Conservation (phyloP, 2,888 invertebrate genomes). For the Sesia bembeciformis region DNA sequence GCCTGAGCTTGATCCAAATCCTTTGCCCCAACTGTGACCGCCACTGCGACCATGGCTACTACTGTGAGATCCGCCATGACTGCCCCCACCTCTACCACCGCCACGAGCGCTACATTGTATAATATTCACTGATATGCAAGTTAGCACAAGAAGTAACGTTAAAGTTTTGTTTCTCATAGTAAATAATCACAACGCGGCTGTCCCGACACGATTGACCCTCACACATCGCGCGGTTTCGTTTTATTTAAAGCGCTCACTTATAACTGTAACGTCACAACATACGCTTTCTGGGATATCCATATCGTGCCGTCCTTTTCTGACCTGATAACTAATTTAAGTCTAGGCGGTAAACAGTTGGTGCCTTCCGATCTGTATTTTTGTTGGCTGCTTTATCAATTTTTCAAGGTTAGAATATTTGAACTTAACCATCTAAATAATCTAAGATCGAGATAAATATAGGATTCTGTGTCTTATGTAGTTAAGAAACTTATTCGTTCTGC, state of each 20-base stretch:
- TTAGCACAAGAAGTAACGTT: conserved; percentile 43
- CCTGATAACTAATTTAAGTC: neutral
- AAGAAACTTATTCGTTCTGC: too few species aligned
- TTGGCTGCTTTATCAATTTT: neutral
- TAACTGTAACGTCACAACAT: neutral
- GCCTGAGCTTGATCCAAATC: neutral
- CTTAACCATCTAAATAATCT: too few species aligned
- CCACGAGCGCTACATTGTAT: conserved; percentile 22
- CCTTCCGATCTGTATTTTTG: neutral
- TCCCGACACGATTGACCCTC: neutral
- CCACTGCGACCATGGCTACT: conserved; percentile 1
- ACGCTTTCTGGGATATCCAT: neutral
- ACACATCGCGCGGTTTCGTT: neutral
- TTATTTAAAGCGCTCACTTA: neutral
- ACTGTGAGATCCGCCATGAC: neutral
- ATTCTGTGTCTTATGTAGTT: too few species aligned
- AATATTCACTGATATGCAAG: conserved; percentile 26
- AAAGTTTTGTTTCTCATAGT: conserved; percentile 43
- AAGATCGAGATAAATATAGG: too few species aligned
- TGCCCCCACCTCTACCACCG: conserved; percentile 3
- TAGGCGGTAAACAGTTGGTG: neutral
- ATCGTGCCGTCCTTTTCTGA: neutral
- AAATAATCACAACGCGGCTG: neutral
- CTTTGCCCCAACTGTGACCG: neutral
- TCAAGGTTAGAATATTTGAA: neutral